phyloP scores from a whole-genome alignment of 2,797 vertebrate genomes.

The Simalia tracyae region DNA sequence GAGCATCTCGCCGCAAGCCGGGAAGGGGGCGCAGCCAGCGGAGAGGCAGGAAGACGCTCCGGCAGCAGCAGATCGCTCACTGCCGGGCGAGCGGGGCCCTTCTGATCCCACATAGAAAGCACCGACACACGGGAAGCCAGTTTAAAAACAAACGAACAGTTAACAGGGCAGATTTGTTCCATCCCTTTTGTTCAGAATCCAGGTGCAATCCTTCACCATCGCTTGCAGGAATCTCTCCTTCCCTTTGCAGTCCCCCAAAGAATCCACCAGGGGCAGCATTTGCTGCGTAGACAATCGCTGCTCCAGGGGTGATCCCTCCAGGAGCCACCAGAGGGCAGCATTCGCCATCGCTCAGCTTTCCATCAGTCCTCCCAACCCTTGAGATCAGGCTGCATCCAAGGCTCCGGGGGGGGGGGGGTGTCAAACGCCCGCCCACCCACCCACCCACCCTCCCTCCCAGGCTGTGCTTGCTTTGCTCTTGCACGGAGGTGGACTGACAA shows the following conservation, averaged over 20 bases:
- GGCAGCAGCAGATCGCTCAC: neutral
- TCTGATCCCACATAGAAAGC: neutral
- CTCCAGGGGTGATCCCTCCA: neutral
- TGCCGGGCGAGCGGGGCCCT: neutral
- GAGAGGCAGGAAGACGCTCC: neutral
- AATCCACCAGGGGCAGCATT: neutral
- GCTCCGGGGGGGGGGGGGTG: neutral
- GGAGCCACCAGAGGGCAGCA: neutral
- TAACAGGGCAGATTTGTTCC: neutral
- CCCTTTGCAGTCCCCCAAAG: neutral
- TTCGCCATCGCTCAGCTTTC: neutral
- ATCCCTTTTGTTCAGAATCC: neutral
- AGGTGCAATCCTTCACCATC: neutral
- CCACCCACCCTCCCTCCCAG: too few species aligned
- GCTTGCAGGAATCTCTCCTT: neutral
- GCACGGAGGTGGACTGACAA: neutral
- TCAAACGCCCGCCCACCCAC: neutral
- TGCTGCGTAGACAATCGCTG: neutral
- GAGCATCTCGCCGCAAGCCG: too few species aligned
- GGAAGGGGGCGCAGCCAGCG: neutral
- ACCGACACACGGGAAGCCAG: neutral
- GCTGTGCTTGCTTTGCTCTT: neutral
- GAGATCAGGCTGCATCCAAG: neutral
- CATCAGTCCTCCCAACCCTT: neutral
- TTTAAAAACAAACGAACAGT: neutral